Percentiles rank a stretch among this genome's conserved stretches.
Evolutionary conservation across 2,888 invertebrate species (phyloP).

Genomic region (Epinotia demarniana): DNA sequence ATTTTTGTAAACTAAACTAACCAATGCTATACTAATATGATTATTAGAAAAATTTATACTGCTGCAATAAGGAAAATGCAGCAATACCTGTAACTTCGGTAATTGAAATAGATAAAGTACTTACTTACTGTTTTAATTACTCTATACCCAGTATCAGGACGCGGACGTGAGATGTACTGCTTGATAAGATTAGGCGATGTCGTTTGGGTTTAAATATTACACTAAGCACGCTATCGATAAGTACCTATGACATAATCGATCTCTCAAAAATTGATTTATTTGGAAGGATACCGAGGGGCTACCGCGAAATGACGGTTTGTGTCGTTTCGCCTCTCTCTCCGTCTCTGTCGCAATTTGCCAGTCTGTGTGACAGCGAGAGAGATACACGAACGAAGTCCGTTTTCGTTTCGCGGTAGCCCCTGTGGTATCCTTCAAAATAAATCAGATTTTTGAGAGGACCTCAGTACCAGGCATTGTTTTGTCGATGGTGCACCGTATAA

Average conservation of each 20-base stretch:
- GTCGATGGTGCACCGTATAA: constrained; percentile 52
- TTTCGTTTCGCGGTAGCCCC: too few relatives aligned
- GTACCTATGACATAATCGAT: constrained; percentile 64
- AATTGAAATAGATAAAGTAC: constrained; percentile 39
- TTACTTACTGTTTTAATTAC: constrained; percentile 19
- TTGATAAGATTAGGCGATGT: constrained; percentile 44
- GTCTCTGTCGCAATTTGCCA: too few relatives aligned
- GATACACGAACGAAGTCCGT: too few relatives aligned
- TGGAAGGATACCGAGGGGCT: constrained; percentile 63
- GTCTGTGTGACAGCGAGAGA: too few relatives aligned
- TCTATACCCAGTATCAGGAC: background rate
- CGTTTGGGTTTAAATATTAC: constrained; percentile 53
- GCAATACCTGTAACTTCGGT: constrained; percentile 20
- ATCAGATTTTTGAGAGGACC: too few relatives aligned
- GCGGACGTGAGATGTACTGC: constrained; percentile 10
- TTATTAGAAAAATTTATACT: background rate
- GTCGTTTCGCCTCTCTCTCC: too few relatives aligned
- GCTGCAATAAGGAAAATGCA: constrained; percentile 12
- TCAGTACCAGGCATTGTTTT: constrained; percentile 53
- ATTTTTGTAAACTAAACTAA: background rate
- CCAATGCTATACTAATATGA: background rate
- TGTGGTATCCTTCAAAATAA: too few relatives aligned
- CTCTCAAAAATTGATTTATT: constrained; percentile 63
- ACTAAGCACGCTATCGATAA: constrained; percentile 59
- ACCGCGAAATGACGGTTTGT: too few relatives aligned